phyloP scores from a whole-genome alignment of 2,113 vertebrate species.

The Neolamprologus tretocephalus region DNA sequence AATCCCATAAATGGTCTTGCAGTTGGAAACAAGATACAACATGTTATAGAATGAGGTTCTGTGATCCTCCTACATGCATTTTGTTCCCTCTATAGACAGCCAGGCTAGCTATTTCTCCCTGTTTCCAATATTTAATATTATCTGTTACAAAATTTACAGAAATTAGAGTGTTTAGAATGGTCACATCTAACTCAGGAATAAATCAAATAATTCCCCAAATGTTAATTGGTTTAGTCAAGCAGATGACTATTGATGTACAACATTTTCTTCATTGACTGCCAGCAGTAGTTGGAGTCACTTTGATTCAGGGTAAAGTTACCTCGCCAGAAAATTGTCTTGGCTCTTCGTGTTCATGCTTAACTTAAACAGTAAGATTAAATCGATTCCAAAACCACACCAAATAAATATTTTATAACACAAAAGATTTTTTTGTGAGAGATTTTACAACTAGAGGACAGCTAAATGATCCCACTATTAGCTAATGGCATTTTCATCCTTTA shows the following conservation, averaged over 20 bases:
- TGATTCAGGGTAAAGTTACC: not conserved
- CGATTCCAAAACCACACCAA: not conserved
- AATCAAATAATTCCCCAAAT: not conserved
- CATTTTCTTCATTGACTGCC: not conserved
- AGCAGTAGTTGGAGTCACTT: not conserved
- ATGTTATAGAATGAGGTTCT: not conserved
- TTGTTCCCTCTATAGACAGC: not conserved
- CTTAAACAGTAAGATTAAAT: not conserved
- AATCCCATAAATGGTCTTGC: not conserved
- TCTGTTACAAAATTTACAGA: not conserved
- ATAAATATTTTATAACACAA: not conserved
- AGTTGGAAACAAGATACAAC: not conserved
- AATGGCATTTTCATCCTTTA: not conserved
- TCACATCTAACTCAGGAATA: not conserved
- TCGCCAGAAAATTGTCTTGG: not conserved
- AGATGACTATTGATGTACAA: not conserved
- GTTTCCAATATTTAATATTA: not conserved
- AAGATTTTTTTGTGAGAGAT: rapidly evolving
- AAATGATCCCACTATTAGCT: not conserved
- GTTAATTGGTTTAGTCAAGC: not conserved
- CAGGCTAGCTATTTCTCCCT: rapidly evolving
- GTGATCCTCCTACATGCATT: not conserved
- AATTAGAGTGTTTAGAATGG: not conserved
- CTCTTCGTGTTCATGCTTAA: not conserved
- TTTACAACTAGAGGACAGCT: not conserved